These are phyloP conservation scores for Tragelaphus oryx DNA, from an alignment of 2,797 vertebrate genomes.

Conservation along the genomic window DNA sequence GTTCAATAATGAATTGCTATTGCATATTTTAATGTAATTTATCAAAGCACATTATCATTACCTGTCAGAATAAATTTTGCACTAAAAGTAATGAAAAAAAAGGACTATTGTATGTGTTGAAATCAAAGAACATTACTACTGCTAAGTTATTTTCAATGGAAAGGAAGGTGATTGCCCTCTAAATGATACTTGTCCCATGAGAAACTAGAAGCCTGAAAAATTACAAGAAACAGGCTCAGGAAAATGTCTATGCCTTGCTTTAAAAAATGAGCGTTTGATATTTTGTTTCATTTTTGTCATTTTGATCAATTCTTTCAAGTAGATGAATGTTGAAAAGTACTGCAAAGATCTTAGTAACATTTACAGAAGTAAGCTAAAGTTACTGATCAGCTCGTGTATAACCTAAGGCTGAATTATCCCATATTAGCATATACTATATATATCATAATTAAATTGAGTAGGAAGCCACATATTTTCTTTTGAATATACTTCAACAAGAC, in stretches of 20 bases:
- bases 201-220: constrained; percentile 64
- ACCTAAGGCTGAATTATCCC: background rate
- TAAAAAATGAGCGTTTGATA: constrained; percentile 70
- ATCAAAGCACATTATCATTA: constrained; percentile 60
- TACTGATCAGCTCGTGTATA: background rate
- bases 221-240: constrained; percentile 40
- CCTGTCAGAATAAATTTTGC: constrained; percentile 36
- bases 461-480: background rate
- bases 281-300: constrained; percentile 68
- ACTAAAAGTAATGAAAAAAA: constrained; percentile 53
- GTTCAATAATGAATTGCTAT: constrained; percentile 56
- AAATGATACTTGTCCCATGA: constrained; percentile 53
- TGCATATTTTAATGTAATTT: constrained; percentile 70
- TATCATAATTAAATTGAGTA: background rate
- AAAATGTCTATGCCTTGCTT: constrained; percentile 65
- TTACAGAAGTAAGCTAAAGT: constrained; percentile 15
- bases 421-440: background rate
- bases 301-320: constrained; percentile 67
- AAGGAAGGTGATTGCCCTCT: constrained; percentile 58
- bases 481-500: background rate
- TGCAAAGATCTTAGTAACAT: constrained; percentile 47
- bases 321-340: constrained; percentile 50
- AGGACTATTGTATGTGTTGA: constrained; percentile 11
- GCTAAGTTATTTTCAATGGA: constrained; percentile 59
- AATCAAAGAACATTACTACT: constrained; percentile 55